These are phyloP conservation scores for Caenorhabditis sp. DNA, from an alignment of 2,888 invertebrate species.

Conservation along the genomic window DNA sequence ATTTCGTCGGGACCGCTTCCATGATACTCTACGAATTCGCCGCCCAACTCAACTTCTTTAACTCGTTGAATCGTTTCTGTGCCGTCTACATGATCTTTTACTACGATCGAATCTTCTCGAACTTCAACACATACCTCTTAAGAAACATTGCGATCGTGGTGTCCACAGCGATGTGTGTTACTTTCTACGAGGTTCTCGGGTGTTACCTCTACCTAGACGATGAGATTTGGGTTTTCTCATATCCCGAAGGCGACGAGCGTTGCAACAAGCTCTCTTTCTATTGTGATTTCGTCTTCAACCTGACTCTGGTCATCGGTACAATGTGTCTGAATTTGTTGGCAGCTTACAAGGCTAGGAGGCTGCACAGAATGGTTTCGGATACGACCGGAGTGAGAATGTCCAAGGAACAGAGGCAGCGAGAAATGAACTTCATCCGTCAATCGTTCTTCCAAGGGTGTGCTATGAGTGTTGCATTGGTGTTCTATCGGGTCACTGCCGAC, in stretches of 20 bases:
- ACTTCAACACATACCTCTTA: conserved; percentile 15
- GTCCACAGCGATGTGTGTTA: conserved; percentile 12
- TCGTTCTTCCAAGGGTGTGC: conserved; percentile 25
- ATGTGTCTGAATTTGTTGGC: conserved; percentile 15
- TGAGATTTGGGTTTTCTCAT: conserved; percentile 10
- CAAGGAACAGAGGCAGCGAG: conserved; percentile 26
- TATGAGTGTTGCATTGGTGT: conserved; percentile 33
- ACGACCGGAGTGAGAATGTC: conserved; percentile 15
- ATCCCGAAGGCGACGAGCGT: conserved; percentile 3
- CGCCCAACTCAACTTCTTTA: conserved; percentile 34
- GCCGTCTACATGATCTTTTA: conserved; percentile 36
- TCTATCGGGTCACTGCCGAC: conserved; percentile 14
- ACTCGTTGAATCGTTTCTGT: conserved; percentile 31
- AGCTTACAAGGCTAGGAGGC: conserved; percentile 23
- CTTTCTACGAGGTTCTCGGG: conserved; percentile 19
- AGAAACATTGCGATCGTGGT: conserved; percentile 16
- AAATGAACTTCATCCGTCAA: conserved; percentile 30
- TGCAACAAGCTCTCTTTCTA: conserved; percentile 16
- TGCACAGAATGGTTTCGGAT: conserved; percentile 34
- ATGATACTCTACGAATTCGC: conserved; percentile 39
- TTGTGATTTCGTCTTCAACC: conserved; percentile 34
- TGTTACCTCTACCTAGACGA: conserved; percentile 21
- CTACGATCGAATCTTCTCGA: conserved; percentile 28
- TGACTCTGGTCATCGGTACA: neutral
- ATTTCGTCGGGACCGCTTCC: conserved; percentile 16